Base-by-base conservation (phyloP, 1,140 invertebrate species). In the Nixonia krombeini region DNA sequence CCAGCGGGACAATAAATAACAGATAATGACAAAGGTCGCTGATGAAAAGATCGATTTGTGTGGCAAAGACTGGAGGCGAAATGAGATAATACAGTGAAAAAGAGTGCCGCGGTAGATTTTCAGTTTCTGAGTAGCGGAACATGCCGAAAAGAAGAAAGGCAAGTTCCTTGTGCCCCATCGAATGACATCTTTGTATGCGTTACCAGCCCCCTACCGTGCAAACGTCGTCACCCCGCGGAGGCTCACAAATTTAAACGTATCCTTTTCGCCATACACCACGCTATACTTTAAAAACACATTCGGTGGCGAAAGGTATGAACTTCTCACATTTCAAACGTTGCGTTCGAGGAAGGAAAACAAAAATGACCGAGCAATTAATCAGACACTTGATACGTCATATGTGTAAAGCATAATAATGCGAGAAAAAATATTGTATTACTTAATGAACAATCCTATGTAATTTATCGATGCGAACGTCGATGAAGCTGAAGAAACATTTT, bases 181-280 rank as follows among this genome's bases (percentile, higher is more conserved):
- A 57, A 72, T 73, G 78, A 80, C 73, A 78, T 81, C 81, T 83
- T 76, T 82, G 79, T 82, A 78, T 42, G 28, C 55, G 70, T 61
- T 71, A 47, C 46, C 40, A 55, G 57, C 42, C 74, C 67, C 75
- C 81, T 55, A 75, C 55, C 49, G 78, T 31, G 78, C 75, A 73
- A 78, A 78, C 69, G 80, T 84, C 82, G 75, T 84, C 80, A 80
- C 80, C 80, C 80, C 73, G 71, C 70, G 75, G 69, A 59, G 78
- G 76, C 38, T 53, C 72, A 59, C 70, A 76, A 73, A 78, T 83
- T 81, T 82, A 73, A 59, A 74, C 73, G 62, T 66, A 77, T 74
- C 52, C 68, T 70, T 44, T 58, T 26, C 28, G 35, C 45, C 46
- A 55, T 52, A 65, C 38, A n/a, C 53, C 56, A 40, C 49, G 18